A percentile compares a stretch with the other conserved stretches of the same genome.
phyloP scores from a whole-genome alignment of 2,797 vertebrate species.

The Arctocebus calabarensis region DNA sequence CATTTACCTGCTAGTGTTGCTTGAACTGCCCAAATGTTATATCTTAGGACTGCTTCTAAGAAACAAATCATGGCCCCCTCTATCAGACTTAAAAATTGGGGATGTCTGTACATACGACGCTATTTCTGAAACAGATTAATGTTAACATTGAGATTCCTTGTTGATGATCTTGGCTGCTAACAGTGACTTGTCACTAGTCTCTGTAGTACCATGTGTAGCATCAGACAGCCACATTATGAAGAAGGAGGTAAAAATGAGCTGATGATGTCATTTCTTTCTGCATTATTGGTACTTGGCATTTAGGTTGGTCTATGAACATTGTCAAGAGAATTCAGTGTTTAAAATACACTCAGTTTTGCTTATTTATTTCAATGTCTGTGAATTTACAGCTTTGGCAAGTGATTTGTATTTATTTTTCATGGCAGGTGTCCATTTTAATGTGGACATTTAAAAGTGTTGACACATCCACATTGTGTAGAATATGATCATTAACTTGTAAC shows the following conservation, averaged over 20 bases:
- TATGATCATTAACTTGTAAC: slow-evolving; percentile 32
- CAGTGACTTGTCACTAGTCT: neutral
- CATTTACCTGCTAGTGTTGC: accelerated
- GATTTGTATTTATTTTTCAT: slow-evolving; percentile 49
- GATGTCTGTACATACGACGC: neutral
- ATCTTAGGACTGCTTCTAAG: neutral
- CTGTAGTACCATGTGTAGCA: neutral
- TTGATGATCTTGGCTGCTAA: neutral
- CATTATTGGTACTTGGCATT: neutral
- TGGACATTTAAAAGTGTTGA: slow-evolving; percentile 35
- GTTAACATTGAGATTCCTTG: neutral
- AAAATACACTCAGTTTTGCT: neutral
- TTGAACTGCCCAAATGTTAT: neutral
- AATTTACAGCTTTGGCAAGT: slow-evolving; percentile 55
- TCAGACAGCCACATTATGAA: neutral
- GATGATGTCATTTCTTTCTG: neutral
- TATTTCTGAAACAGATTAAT: neutral
- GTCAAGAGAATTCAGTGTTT: neutral
- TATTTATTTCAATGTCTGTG: slow-evolving; percentile 55
- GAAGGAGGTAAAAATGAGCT: neutral
- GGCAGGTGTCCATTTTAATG: neutral
- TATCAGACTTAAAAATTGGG: neutral
- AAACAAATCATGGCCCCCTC: neutral
- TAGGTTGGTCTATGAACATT: neutral
- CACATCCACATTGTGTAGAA: neutral